These are phyloP conservation scores for Beroe ovata DNA, from an alignment of 37 sponge, comb jelly and placozoan species.

Conservation along the genomic window DNA sequence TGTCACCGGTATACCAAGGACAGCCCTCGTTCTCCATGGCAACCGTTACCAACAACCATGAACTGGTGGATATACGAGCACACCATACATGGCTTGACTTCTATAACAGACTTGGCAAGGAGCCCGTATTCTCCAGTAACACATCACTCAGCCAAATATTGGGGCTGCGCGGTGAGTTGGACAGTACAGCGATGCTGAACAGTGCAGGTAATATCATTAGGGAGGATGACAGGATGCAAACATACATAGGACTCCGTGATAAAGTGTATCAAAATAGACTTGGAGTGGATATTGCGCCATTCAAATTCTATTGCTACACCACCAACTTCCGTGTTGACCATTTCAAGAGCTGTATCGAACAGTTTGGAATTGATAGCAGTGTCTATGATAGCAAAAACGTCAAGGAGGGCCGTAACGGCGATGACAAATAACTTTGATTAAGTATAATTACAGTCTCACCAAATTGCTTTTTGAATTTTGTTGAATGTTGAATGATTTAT, in stretches of 20 bases:
- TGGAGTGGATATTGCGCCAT: background rate
- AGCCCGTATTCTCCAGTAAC: background rate
- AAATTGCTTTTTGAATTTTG: too few relatives aligned
- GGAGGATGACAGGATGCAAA: background rate
- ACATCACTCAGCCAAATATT: background rate
- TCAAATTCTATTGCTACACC: constrained; percentile 22
- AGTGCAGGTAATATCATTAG: background rate
- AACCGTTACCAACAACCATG: background rate
- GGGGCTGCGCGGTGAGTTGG: background rate
- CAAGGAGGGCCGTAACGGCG: too few relatives aligned
- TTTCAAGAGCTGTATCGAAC: background rate
- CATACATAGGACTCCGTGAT: background rate
- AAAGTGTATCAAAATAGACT: constrained; percentile 8
- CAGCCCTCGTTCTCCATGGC: constrained; percentile 38
- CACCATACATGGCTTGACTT: constrained; percentile 50
- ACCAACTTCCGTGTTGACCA: background rate
- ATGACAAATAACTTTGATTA: too few relatives aligned
- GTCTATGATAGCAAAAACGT: background rate
- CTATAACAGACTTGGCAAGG: background rate
- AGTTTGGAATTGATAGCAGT: background rate
- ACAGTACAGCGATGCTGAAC: background rate
- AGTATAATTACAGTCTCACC: too few relatives aligned
- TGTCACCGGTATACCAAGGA: constrained; percentile 13
- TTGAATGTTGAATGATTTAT: too few relatives aligned
- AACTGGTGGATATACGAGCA: background rate